Evolutionary conservation across 2,113 vertebrate species (phyloP).

Genomic region (Ardeotis arabs): DNA sequence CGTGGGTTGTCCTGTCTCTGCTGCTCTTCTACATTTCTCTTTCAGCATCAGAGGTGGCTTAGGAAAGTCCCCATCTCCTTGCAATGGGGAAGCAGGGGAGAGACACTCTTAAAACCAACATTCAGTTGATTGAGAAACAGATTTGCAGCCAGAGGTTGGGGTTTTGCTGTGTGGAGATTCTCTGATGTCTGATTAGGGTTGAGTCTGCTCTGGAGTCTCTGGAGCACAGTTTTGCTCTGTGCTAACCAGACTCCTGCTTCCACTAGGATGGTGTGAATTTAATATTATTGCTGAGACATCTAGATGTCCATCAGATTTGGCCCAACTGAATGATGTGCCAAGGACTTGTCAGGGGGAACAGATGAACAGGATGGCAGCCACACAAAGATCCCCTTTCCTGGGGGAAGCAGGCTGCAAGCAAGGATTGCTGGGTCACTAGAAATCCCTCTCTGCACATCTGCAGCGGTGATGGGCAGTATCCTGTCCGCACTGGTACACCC

Average conservation of each 20-base stretch:
- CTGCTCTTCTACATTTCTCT: neutral
- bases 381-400: neutral
- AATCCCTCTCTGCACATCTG: neutral
- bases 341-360: rapidly evolving
- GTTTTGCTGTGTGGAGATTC: neutral
- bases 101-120: neutral
- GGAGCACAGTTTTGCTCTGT: neutral
- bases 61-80: neutral
- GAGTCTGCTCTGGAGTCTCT: neutral
- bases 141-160: neutral
- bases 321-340: neutral
- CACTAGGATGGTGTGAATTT: neutral
- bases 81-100: neutral
- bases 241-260: neutral
- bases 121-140: neutral
- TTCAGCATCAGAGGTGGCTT: neutral
- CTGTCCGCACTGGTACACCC: neutral
- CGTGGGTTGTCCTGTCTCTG: rapidly evolving
- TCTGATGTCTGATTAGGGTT: neutral
- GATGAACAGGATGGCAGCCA: neutral
- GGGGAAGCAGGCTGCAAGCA: neutral
- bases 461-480: neutral
- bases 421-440: neutral
- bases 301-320: neutral
- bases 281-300: neutral